Base-by-base conservation (phyloP, 2,113 vertebrate species). In the Hemiscyllium ocellatum region DNA sequence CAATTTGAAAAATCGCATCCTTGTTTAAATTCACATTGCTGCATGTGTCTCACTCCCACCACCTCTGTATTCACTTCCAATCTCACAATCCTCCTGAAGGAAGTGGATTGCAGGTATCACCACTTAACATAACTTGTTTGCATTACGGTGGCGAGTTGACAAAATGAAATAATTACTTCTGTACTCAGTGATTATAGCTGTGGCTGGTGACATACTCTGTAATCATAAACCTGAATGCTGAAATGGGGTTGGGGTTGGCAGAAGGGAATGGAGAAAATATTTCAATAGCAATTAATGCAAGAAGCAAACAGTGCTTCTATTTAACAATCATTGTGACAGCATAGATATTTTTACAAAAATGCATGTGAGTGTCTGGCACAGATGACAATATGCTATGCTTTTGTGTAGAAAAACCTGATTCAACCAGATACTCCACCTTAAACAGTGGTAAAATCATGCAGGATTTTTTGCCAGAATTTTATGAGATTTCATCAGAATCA, bases 401-500 rank as follows among this genome's bases (percentile, higher is more conserved):
- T 42, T 83, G 17, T 42, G 80, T 37, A 47, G 37, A 4, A 42
- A 42, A 47, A 83, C 42, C 37, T 20, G 80, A 42, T 83, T 83
- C 80, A 83, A 47, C 17, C 37, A 47, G 37, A 83, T 22, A 83
- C 19, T 83, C 37, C 80, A 42, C 80, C 80, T 83, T 22, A 83
- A 83, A 83, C 42, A 37, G 19, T 22, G 80, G 80, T 83, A 42
- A 83, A 47, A 47, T 7, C 80, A 89, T 89, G 86, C 47, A 52
- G 26, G 24, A 89, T 89, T 89, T 61, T 89, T 89, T 47, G 86
- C 50, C 50, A 4, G 47, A 89, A 29, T 52, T 91, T 61, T 91
- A 91, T n/a, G 87, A 56, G 56, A 91, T 95, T 95, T 78, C 33
- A n/a, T 85, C 37, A 47, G 69, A 70, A 26, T 72, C 47, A 69